Evolutionary conservation across 2,888 invertebrate species (phyloP).

Genomic region (Gymnoscelis rufifasciata): DNA sequence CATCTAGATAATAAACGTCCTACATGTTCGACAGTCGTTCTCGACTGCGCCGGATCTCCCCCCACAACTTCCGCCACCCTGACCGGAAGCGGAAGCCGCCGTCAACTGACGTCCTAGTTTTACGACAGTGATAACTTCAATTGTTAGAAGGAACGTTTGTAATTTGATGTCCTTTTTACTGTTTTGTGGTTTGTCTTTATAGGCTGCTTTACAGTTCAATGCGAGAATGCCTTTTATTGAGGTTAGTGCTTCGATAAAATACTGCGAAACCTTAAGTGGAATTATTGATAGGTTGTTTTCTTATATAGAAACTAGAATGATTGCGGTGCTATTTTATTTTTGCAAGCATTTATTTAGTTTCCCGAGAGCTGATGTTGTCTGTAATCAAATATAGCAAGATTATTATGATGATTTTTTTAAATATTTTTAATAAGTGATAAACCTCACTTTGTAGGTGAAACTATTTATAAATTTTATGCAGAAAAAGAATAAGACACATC

Average conservation of each 20-base stretch:
- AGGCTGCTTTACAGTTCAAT: neutral
- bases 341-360: no score
- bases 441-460: no score
- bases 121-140: conserved; percentile 28
- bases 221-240: conserved; percentile 1
- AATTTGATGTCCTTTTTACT: conserved; percentile 26
- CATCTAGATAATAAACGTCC: conserved; percentile 27
- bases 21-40: conserved; percentile 34
- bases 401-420: no score
- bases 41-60: conserved; percentile 33
- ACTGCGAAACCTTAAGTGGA: neutral
- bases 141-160: conserved; percentile 21
- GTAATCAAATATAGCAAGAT: no score
- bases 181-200: conserved; percentile 11
- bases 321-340: no score
- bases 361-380: no score
- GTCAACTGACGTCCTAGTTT: conserved; percentile 39
- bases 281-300: neutral
- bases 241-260: neutral
- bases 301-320: no score
- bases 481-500: no score
- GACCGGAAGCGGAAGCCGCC: conserved; percentile 36
- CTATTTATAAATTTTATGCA: no score
- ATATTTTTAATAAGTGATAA: no score
- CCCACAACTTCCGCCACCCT: conserved; percentile 25